phyloP scores from a whole-genome alignment of 2,888 invertebrate species.

The Fabriciana adippe region DNA sequence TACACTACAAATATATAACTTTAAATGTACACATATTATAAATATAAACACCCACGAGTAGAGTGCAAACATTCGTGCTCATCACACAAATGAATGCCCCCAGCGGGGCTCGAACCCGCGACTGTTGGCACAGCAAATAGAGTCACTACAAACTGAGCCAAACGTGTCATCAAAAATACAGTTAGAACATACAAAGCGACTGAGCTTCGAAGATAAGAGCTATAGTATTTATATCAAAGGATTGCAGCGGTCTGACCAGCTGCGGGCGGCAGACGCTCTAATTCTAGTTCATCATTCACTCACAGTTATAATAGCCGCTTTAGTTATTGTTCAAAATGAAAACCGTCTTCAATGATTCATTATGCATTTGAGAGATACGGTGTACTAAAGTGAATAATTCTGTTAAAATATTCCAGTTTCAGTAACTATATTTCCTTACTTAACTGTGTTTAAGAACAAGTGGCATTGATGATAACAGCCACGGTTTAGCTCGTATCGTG shows the following conservation, averaged over 20 bases:
- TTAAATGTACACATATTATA: no score
- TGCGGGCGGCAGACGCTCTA: conserved; percentile 35
- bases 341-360: conserved; percentile 11
- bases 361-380: conserved; percentile 12
- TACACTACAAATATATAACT: no score
- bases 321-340: conserved; percentile 28
- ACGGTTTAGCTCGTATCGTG: background rate
- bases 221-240: conserved; percentile 51
- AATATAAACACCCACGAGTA: no score
- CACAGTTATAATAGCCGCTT: conserved; percentile 25
- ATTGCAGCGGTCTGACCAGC: conserved; percentile 49
- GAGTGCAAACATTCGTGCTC: no score
- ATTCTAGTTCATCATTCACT: conserved; percentile 32
- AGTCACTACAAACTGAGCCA: no score
- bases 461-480: conserved; percentile 2
- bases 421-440: conserved; percentile 1
- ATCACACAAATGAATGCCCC: no score
- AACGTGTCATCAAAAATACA: background rate
- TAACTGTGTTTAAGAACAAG: conserved; percentile 7
- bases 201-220: conserved; percentile 48
- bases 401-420: conserved; percentile 3
- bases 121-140: no score
- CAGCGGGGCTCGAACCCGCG: no score
- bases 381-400: conserved; percentile 2
- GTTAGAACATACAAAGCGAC: conserved; percentile 28